These are phyloP conservation scores for Choloepus didactylus DNA, from an alignment of 2,797 vertebrate species.

Conservation along the genomic window DNA sequence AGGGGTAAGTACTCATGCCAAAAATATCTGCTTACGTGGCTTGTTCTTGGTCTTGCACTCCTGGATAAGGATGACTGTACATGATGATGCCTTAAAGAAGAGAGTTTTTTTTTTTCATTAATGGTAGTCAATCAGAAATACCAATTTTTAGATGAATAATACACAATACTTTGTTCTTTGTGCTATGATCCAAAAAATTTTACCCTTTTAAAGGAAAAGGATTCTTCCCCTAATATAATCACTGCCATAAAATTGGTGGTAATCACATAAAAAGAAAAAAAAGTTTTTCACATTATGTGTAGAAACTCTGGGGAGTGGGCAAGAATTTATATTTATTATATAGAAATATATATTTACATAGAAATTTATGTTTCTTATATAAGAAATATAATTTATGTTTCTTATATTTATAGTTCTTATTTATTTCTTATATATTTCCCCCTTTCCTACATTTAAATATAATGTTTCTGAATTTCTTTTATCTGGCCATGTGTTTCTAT, in stretches of 20 bases:
- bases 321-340: constrained; percentile 2
- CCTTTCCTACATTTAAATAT: background rate
- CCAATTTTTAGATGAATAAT: background rate
- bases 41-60: constrained; percentile 93
- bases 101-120: constrained; percentile 47
- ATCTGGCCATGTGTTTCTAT: background rate
- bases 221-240: background rate
- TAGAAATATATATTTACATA: background rate
- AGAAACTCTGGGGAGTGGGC: background rate
- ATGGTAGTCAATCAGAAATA: background rate
- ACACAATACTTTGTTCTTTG: background rate
- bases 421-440: background rate
- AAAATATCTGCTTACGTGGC: constrained; percentile 91
- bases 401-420: too few relatives aligned
- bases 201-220: constrained; percentile 38
- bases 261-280: background rate
- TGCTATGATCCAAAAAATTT: background rate
- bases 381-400: too few relatives aligned
- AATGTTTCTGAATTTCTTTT: constrained; percentile 9
- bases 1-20: constrained; percentile 29
- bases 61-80: constrained; percentile 96
- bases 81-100: constrained; percentile 93
- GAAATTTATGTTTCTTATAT: too few relatives aligned
- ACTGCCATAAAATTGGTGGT: background rate
- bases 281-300: background rate